Percentiles rank a stretch among this genome's conserved stretches.
phyloP scores from a whole-genome alignment of 2,797 vertebrate species.

The Carcharodon carcharias region DNA sequence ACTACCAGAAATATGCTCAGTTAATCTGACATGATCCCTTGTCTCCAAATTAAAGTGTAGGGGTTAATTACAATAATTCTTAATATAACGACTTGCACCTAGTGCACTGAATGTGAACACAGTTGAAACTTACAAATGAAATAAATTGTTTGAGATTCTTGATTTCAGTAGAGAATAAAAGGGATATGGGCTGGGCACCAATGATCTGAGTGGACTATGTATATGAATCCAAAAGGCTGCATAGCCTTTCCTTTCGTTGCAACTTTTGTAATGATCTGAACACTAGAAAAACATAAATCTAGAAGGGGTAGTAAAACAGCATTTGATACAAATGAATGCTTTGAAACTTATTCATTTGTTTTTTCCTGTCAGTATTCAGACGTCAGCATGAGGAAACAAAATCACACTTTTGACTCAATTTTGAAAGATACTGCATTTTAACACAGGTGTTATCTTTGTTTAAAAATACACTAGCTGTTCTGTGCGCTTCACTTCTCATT shows the following conservation, averaged over 20 bases:
- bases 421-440: constrained; percentile 3
- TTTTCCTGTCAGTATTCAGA: not conserved
- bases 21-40: constrained; percentile 33
- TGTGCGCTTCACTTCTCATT: not conserved
- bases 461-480: not conserved
- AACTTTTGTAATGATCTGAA: not conserved
- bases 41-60: not conserved
- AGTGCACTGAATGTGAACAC: not conserved
- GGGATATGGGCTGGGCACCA: not conserved
- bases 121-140: not conserved
- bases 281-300: not conserved
- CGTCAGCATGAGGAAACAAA: not conserved
- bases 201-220: not conserved
- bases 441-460: not conserved
- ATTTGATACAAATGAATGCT: constrained; percentile 1
- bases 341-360: not conserved
- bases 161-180: not conserved
- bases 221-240: not conserved
- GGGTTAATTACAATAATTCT: not conserved
- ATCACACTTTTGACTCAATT: not conserved
- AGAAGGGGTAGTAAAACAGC: not conserved
- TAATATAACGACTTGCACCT: not conserved
- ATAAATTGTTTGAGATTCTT: not conserved
- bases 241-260: not conserved
- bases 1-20: not conserved